These are phyloP conservation scores for Conops quadrifasciatus DNA, from an alignment of 2,888 invertebrate genomes.

Conservation along the genomic window DNA sequence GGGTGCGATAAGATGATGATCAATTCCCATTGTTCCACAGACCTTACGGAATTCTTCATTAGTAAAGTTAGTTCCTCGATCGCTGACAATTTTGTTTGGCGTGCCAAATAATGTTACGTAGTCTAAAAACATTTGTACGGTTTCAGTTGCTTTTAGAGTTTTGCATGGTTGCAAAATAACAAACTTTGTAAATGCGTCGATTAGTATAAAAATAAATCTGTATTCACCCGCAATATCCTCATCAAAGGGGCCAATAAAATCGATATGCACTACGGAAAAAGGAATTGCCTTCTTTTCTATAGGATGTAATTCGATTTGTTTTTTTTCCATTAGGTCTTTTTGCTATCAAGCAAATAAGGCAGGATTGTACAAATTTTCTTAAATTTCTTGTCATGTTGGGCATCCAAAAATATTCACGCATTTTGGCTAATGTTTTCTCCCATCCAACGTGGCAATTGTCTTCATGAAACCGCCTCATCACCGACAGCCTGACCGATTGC, in stretches of 20 bases:
- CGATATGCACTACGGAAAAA: conserved; percentile 35
- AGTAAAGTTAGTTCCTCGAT: conserved; percentile 33
- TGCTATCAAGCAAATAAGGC: conserved; percentile 42
- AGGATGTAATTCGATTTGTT: conserved; percentile 39
- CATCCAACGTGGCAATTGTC: conserved; percentile 43
- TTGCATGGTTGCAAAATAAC: conserved; percentile 38
- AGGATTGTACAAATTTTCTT: conserved; percentile 39
- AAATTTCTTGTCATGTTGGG: conserved; percentile 38
- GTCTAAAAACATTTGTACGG: conserved; percentile 34
- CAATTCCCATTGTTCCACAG: conserved; percentile 27
- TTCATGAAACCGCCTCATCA: conserved; percentile 37
- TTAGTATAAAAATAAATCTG: conserved; percentile 33
- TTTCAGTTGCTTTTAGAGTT: conserved; percentile 38
- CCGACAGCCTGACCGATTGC: neutral
- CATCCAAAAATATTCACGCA: conserved; percentile 40
- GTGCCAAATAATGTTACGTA: conserved; percentile 38
- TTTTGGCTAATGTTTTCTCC: conserved; percentile 39
- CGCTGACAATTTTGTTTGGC: conserved; percentile 34
- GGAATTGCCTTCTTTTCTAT: conserved; percentile 37
- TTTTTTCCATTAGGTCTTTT: conserved; percentile 39
- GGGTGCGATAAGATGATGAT: conserved; percentile 35
- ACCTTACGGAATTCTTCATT: conserved; percentile 31
- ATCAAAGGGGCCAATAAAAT: conserved; percentile 40
- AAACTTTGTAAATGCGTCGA: conserved; percentile 41
- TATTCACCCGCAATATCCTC: conserved; percentile 4